Percentiles rank a stretch among this genome's conserved stretches.
Conservation (phyloP, 1,140 invertebrate genomes). For the Gyrodactylus bullatarudis region DNA sequence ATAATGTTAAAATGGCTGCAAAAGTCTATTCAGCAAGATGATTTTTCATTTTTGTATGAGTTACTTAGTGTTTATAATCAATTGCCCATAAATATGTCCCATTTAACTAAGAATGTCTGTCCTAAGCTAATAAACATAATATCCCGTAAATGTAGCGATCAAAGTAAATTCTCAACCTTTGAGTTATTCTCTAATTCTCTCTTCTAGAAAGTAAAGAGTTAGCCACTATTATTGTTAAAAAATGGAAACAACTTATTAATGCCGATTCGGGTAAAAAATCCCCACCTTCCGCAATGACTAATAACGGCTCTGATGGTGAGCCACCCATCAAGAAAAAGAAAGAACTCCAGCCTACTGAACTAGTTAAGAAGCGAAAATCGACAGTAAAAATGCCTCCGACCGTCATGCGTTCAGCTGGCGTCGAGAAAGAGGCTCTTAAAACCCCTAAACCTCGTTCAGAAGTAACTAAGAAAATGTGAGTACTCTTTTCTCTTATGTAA, state of each 20-base stretch:
- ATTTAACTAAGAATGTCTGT: slow-evolving; percentile 3
- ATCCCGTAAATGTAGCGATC: background rate
- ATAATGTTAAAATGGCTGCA: slow-evolving; percentile 2
- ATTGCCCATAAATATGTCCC: background rate
- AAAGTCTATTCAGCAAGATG: background rate
- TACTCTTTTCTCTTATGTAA: background rate
- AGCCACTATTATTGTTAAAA: background rate
- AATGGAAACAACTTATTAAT: slow-evolving; percentile 5
- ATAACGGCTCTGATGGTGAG: background rate
- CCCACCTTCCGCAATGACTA: background rate
- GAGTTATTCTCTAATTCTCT: background rate
- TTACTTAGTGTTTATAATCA: background rate
- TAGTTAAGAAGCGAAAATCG: background rate
- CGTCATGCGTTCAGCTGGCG: background rate
- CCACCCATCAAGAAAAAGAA: background rate
- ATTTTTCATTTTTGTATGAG: background rate
- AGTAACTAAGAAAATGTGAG: background rate
- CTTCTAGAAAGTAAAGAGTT: background rate
- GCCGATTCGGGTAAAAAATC: background rate
- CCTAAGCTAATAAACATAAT: slow-evolving; percentile 1
- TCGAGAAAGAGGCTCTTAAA: background rate
- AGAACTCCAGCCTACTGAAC: background rate
- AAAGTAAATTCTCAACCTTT: background rate
- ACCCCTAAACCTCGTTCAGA: background rate
- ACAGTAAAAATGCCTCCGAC: background rate